These are phyloP conservation scores for Pitangus sulphuratus DNA, from an alignment of 2,797 vertebrate genomes.

Conservation along the genomic window DNA sequence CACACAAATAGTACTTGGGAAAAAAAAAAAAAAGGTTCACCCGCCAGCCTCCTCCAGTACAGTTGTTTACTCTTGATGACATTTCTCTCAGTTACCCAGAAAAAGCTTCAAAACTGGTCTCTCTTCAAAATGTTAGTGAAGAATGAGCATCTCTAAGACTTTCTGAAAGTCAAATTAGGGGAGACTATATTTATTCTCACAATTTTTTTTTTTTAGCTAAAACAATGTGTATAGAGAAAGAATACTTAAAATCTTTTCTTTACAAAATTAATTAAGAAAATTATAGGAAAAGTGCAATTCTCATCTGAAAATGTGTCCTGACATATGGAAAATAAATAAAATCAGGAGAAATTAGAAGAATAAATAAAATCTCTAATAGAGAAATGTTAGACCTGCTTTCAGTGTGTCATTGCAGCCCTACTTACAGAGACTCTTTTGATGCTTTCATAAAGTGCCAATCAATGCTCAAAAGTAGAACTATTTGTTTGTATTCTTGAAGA, in stretches of 20 bases:
- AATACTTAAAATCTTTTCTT: not conserved
- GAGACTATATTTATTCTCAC: not conserved
- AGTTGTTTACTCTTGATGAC: not conserved
- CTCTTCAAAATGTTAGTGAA: not conserved
- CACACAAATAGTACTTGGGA: not conserved
- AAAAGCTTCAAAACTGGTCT: not conserved
- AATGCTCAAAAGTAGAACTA: slow-evolving; percentile 55
- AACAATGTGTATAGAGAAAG: not conserved
- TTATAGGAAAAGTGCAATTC: not conserved
- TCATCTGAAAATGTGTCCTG: not conserved
- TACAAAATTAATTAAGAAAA: not conserved
- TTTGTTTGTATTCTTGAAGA: slow-evolving; percentile 60
- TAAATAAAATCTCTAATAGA: not conserved
- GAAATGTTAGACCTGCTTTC: not conserved
- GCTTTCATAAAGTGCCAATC: slow-evolving; percentile 41
- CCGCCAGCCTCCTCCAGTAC: not conserved
- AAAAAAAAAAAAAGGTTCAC: not conserved
- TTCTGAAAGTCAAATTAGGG: not conserved
- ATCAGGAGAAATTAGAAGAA: not conserved
- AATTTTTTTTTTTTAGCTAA: not conserved
- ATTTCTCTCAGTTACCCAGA: not conserved
- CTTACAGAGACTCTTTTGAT: not conserved
- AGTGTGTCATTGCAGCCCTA: not conserved
- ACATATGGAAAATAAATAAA: not conserved
- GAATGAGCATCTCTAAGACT: not conserved